Percentiles rank a stretch among this genome's conserved stretches.
Conservation (phyloP, 2,113 vertebrate genomes). For the Sceloporus undulatus region DNA sequence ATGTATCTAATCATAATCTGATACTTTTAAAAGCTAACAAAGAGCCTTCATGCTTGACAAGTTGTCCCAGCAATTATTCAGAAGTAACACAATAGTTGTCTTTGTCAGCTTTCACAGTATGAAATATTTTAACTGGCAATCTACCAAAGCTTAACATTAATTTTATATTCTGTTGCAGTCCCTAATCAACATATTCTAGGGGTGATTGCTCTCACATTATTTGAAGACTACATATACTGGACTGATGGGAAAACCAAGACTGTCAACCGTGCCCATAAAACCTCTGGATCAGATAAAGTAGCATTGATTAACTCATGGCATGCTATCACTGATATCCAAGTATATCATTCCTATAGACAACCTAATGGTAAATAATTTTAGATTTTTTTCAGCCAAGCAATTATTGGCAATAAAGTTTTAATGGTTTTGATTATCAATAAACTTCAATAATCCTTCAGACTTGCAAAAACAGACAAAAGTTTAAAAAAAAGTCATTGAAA, state of each 20-base stretch:
- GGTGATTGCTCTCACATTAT: conserved; percentile 95
- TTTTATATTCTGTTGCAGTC: conserved; percentile 83
- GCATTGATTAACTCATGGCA: conserved; percentile 98
- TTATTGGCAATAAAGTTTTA: conserved; percentile 27
- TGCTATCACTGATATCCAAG: conserved; percentile 95
- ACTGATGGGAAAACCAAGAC: conserved; percentile 98
- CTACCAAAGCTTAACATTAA: conserved; percentile 75
- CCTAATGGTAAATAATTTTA: conserved; percentile 90
- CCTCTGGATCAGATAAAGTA: conserved; percentile 87
- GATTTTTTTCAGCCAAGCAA: conserved; percentile 44
- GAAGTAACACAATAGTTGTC: conserved; percentile 61
- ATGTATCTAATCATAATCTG: conserved; percentile 22
- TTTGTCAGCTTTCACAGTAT: conserved; percentile 67
- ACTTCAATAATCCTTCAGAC: background rate
- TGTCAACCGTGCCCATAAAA: conserved; percentile 95
- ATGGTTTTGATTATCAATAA: conserved; percentile 24
- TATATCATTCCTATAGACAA: conserved; percentile 96
- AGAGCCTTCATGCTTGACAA: conserved; percentile 59
- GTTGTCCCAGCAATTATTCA: conserved; percentile 74
- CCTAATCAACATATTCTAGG: conserved; percentile 93
- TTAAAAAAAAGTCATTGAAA: background rate
- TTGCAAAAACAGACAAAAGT: background rate
- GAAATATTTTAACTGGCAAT: conserved; percentile 74
- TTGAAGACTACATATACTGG: conserved; percentile 99
- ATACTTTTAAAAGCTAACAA: conserved; percentile 65